phyloP scores from a whole-genome alignment of 1,140 invertebrate genomes.

The Drosophila lacertosa region DNA sequence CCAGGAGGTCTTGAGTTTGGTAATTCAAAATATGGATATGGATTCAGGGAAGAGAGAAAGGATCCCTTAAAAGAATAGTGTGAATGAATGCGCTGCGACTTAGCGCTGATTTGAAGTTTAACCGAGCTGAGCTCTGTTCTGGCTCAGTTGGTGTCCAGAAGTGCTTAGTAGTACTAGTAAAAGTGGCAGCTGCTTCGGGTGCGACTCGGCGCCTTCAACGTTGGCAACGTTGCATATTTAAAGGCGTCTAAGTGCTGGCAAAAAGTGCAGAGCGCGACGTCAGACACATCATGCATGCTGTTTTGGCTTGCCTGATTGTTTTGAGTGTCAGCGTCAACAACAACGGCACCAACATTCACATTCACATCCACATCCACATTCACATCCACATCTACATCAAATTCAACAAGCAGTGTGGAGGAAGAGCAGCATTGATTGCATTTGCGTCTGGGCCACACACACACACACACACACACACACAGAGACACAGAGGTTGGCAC shows the following conservation, averaged over 20 bases:
- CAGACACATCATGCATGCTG: constrained; percentile 76
- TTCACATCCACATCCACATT: constrained; percentile 14
- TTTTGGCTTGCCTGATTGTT: constrained; percentile 73
- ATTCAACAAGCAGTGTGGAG: constrained; percentile 35
- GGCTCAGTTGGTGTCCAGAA: constrained; percentile 6
- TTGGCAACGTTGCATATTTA: constrained; percentile 73
- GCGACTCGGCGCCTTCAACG: constrained; percentile 30
- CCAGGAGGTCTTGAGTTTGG: too few relatives aligned
- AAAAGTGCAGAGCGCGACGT: constrained; percentile 58
- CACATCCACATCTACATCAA: constrained; percentile 8
- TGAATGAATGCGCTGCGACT: background rate
- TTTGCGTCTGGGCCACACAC: constrained; percentile 58
- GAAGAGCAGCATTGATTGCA: constrained; percentile 80
- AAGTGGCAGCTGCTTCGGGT: constrained; percentile 56
- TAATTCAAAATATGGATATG: background rate
- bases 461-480: constrained; percentile 9
- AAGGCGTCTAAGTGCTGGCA: constrained; percentile 75
- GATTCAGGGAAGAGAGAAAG: background rate
- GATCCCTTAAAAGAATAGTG: background rate
- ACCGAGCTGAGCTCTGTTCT: background rate
- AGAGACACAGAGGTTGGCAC: background rate
- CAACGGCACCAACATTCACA: constrained; percentile 15
- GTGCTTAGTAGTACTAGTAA: constrained; percentile 6
- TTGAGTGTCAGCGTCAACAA: constrained; percentile 54
- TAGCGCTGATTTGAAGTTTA: constrained; percentile 1